Conservation (phyloP, 2,113 vertebrate species). For the Clarias batrachus region DNA sequence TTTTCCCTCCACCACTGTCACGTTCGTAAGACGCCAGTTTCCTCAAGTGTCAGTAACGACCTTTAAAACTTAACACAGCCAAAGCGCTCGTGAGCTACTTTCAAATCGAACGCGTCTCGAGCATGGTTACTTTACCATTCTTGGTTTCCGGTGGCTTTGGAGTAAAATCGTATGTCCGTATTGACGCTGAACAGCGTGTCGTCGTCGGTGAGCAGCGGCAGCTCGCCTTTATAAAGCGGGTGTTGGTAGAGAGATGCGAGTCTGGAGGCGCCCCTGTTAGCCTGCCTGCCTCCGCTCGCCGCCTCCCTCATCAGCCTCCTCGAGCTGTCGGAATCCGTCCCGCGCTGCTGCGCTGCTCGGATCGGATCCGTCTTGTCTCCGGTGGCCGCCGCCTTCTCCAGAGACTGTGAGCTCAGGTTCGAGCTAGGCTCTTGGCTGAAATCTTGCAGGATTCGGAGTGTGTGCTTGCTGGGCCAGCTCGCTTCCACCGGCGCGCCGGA, state of each 20-base stretch:
- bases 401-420: slow-evolving; percentile 83
- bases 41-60: not conserved
- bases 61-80: not conserved
- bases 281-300: slow-evolving; percentile 15
- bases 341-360: slow-evolving; percentile 48
- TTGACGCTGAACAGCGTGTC: slow-evolving; percentile 92
- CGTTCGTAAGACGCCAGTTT: not conserved
- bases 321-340: slow-evolving; percentile 45
- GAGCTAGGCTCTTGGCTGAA: slow-evolving; percentile 89
- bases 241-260: slow-evolving; percentile 82
- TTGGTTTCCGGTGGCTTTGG: slow-evolving; percentile 78
- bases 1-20: not conserved
- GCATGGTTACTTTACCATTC: slow-evolving; percentile 81
- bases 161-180: slow-evolving; percentile 87
- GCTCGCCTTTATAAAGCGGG: slow-evolving; percentile 76
- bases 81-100: not conserved
- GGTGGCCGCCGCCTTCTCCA: slow-evolving; percentile 74
- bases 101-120: no score
- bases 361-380: slow-evolving; percentile 59
- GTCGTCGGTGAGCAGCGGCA: slow-evolving; percentile 77
- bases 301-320: slow-evolving; percentile 52
- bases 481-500: slow-evolving; percentile 65
- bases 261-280: slow-evolving; percentile 59
- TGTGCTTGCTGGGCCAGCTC: slow-evolving; percentile 89
- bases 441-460: slow-evolving; percentile 87